phyloP scores from a whole-genome alignment of 2,888 invertebrate species.

The Dysmachus trigonus region DNA sequence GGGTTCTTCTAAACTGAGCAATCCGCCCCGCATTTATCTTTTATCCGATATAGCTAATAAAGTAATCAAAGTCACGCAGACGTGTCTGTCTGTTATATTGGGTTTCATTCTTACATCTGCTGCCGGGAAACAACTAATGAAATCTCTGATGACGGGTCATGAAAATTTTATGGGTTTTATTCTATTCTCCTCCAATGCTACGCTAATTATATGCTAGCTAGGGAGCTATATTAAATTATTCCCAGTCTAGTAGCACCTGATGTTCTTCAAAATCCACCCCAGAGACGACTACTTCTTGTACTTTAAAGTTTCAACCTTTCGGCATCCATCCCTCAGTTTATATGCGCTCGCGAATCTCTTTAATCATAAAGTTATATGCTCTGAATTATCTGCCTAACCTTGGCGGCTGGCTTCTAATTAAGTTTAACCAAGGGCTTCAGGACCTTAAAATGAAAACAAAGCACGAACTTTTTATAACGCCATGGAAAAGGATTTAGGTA shows the following conservation, averaged over 20 bases:
- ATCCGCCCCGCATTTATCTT: constrained; percentile 8
- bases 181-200: not conserved
- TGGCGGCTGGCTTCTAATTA: not conserved
- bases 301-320: not conserved
- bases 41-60: constrained; percentile 2
- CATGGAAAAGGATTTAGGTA: not conserved
- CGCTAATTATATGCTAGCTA: not conserved
- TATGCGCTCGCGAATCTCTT: not conserved
- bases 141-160: not conserved
- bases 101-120: not conserved
- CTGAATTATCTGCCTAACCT: not conserved
- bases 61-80: constrained; percentile 23
- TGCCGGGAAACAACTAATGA: not conserved
- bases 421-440: not conserved
- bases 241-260: not conserved
- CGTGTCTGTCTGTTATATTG: constrained; percentile 4
- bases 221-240: not conserved
- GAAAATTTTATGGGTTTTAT: not conserved
- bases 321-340: not conserved
- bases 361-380: not conserved
- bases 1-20: constrained; percentile 11
- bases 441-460: not conserved
- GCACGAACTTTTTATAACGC: not conserved
- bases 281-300: not conserved
- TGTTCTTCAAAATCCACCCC: not conserved